Conservation (phyloP, 2,797 vertebrate species). For the Gymnoscopelus braueri region DNA sequence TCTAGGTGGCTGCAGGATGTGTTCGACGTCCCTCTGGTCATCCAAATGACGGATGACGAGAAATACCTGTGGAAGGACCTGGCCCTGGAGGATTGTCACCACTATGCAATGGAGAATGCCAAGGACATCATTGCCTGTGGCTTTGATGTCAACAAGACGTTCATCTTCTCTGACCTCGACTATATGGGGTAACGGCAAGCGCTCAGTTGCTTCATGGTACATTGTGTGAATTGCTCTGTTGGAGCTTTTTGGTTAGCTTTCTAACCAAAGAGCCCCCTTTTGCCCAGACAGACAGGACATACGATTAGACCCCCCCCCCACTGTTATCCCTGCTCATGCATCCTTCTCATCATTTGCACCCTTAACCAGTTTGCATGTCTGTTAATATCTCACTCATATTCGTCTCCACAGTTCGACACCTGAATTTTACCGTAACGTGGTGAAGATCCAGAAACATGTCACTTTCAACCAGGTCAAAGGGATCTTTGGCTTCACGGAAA, state of each 20-base stretch:
- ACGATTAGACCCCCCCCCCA: too few relatives aligned
- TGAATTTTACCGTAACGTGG: constrained; percentile 94
- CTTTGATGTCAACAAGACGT: constrained; percentile 96
- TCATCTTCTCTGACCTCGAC: constrained; percentile 97
- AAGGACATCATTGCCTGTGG: constrained; percentile 98
- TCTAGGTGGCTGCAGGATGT: constrained; percentile 96
- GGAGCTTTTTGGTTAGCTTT: background rate
- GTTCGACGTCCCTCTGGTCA: constrained; percentile 93
- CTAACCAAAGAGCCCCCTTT: too few relatives aligned
- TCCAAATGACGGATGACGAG: constrained; percentile 97
- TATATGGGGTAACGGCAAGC: constrained; percentile 90
- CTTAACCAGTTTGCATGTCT: too few relatives aligned
- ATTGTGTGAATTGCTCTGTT: background rate
- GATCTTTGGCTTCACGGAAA: constrained; percentile 98
- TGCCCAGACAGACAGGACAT: too few relatives aligned
- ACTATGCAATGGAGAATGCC: constrained; percentile 89
- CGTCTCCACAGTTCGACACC: constrained; percentile 80
- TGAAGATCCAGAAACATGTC: constrained; percentile 96
- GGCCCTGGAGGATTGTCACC: constrained; percentile 87
- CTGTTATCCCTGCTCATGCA: too few relatives aligned
- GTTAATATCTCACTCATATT: background rate
- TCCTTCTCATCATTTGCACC: too few relatives aligned
- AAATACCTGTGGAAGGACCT: constrained; percentile 99
- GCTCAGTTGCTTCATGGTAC: background rate
- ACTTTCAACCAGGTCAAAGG: constrained; percentile 99